Evolutionary conservation across 2,113 vertebrate genomes (phyloP).

Genomic region (mouse (Mus musculus)): GRCm39 chr6:47409001-47409500

Average conservation of each 20-base stretch:
- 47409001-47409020: background rate
- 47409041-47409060: slow-evolving; percentile 85
- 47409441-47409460: slow-evolving; percentile 92
- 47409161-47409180: slow-evolving; percentile 96
- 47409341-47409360: slow-evolving; percentile 96
- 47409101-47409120: slow-evolving; percentile 92
- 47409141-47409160: slow-evolving; percentile 96
- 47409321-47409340: slow-evolving; percentile 95
- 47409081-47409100: slow-evolving; percentile 95
- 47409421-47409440: slow-evolving; percentile 96
- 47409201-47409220: slow-evolving; percentile 95
- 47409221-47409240: slow-evolving; percentile 95
- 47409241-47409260: slow-evolving; percentile 95
- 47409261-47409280: slow-evolving; percentile 93
- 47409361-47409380: slow-evolving; percentile 95
- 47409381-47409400: slow-evolving; percentile 90
- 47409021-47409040: background rate
- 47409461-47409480: slow-evolving; percentile 95
- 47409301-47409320: slow-evolving; percentile 92
- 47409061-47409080: slow-evolving; percentile 96
- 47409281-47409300: slow-evolving; percentile 88
- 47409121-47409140: slow-evolving; percentile 91
- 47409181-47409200: slow-evolving; percentile 96
- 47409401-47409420: slow-evolving; percentile 84
- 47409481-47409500: slow-evolving; percentile 97